These are phyloP conservation scores for Smittia aterrima DNA, from an alignment of 2,888 invertebrate species.

Conservation along the genomic window DNA sequence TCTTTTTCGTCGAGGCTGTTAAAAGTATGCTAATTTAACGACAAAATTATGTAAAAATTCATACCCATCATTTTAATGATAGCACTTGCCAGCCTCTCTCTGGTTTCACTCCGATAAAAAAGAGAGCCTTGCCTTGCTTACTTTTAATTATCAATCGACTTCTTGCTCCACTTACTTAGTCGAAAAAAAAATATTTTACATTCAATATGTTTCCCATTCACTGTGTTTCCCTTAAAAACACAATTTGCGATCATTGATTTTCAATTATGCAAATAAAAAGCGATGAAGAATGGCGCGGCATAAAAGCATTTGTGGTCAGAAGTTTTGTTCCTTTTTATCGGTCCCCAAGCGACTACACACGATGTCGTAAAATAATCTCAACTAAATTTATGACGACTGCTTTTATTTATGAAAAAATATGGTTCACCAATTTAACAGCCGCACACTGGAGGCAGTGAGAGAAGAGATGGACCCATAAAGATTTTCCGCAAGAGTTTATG, in stretches of 20 bases:
- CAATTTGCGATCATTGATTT: constrained; percentile 31
- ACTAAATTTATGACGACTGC: constrained; percentile 21
- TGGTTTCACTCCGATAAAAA: constrained; percentile 31
- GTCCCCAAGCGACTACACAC: constrained; percentile 7
- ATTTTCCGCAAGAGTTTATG: constrained; percentile 14
- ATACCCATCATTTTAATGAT: constrained; percentile 34
- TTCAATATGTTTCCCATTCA: constrained; percentile 13
- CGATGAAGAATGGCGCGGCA: neutral
- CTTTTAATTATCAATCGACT: constrained; percentile 11
- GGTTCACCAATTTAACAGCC: constrained; percentile 30
- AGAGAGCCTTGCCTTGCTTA: neutral
- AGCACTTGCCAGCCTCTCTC: constrained; percentile 20
- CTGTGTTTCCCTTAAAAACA: neutral
- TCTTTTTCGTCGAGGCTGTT: neutral
- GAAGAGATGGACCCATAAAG: constrained; percentile 10
- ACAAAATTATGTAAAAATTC: constrained; percentile 32
- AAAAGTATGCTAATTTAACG: constrained; percentile 32
- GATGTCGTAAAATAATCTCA: constrained; percentile 5
- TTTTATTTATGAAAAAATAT: constrained; percentile 32
- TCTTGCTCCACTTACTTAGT: neutral
- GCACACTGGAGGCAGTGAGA: neutral
- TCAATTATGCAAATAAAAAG: constrained; percentile 19
- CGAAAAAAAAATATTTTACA: neutral
- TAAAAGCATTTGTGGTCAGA: constrained; percentile 16
- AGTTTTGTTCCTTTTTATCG: constrained; percentile 1